Base-by-base conservation (phyloP, 2,888 invertebrate species). In the Papilio gigon region DNA sequence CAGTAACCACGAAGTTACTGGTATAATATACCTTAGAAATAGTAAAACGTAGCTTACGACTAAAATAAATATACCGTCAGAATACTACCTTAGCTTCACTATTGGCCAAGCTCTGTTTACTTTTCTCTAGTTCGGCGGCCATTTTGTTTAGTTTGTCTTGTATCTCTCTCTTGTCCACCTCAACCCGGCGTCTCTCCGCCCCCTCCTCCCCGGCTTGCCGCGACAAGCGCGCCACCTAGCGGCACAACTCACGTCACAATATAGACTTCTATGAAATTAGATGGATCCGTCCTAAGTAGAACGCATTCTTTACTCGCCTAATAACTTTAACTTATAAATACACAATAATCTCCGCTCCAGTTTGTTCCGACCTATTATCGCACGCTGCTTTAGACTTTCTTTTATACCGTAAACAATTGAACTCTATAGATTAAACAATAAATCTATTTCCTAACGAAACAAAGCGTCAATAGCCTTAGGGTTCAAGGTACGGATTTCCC, bases 121-220 rank as follows among this genome's bases (percentile, higher is more conserved):
- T 92, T 84, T 94, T 95, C 80, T 95, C 95, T 71, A 95, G 83
- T 76, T 95, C 95, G 2, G 93, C 93, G 74, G 95, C 94, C 77
- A 94, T 87, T 74, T 93, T 93, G 74, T 93, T 89, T 14, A 96
- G 92, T 83, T 93, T 93, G 73, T 95, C 94, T 71, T 92, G 92
- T 74, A 95, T 88, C 74, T 93, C 93, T 78, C 94, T 95, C 75
- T 95, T 94, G 72, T 95, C 94, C 61, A 93, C 92, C 59, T 96
- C 94, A 0, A 96, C 95, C 75, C 95, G 93, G 76, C 97, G 92
- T 74, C 97, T 93, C 81, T 97, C 97, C 4, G 95, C 93, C 27
- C 96, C 96, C 84, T 97, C 97, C 79, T 96, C 97, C 44, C 95
- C 97, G 37, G 96, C 96, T 85, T 96, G 97, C 70, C 96, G 93